phyloP scores from a whole-genome alignment of 2,888 invertebrate species.

The Phortica okadai region DNA sequence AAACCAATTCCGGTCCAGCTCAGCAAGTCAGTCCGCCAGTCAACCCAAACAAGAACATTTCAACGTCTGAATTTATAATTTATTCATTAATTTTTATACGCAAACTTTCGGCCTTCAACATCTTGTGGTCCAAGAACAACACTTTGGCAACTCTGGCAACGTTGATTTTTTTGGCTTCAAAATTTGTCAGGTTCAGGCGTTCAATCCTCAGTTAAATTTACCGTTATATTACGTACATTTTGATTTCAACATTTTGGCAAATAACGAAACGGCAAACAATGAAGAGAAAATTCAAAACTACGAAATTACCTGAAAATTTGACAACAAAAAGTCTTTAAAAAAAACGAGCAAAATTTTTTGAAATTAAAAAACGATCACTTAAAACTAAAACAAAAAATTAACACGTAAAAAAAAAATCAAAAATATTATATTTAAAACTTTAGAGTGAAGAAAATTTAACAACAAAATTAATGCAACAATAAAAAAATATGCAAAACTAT shows the following conservation, averaged over 20 bases:
- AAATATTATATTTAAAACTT: conserved; percentile 29
- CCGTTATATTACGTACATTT: conserved; percentile 47
- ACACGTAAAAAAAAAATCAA: conserved; percentile 39
- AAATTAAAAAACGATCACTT: conserved; percentile 41
- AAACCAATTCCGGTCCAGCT: conserved; percentile 20
- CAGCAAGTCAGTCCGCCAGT: neutral
- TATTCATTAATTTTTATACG: conserved; percentile 30
- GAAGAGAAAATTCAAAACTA: conserved; percentile 61
- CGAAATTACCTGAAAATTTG: conserved; percentile 74
- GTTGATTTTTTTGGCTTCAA: conserved; percentile 50
- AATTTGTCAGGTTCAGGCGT: conserved; percentile 70
- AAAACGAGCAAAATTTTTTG: conserved; percentile 40
- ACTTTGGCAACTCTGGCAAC: conserved; percentile 48
- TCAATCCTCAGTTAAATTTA: conserved; percentile 56
- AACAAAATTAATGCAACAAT: conserved; percentile 42
- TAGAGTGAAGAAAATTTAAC: neutral
- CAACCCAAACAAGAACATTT: conserved; percentile 55
- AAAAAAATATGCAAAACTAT: conserved; percentile 52
- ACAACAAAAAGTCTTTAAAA: conserved; percentile 38
- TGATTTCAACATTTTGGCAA: conserved; percentile 36
- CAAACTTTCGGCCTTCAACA: conserved; percentile 56
- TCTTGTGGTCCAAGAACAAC: conserved; percentile 57
- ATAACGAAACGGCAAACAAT: conserved; percentile 48
- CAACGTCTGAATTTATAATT: conserved; percentile 69
- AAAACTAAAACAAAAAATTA: conserved; percentile 43